Conservation (phyloP, 1,140 invertebrate genomes). For the Apolygus lucorum region DNA sequence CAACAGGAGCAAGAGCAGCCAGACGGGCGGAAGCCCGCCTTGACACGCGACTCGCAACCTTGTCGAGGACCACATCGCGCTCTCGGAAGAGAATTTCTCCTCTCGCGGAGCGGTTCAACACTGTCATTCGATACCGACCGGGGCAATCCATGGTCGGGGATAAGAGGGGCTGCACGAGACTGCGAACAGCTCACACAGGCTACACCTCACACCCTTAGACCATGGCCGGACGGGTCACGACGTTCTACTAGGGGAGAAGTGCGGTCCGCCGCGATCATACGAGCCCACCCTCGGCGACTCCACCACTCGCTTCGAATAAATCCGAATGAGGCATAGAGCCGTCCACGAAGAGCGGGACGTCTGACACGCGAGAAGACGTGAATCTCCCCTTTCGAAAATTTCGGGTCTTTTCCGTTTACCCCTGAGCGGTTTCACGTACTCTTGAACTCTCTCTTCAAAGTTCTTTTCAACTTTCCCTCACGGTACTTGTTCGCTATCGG, state of each 20-base stretch:
- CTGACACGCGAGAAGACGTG: conserved; percentile 17
- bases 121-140: conserved; percentile 26
- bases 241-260: conserved; percentile 34
- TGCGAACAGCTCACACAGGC: conserved; percentile 34
- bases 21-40: too few species aligned
- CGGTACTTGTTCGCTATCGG: conserved; percentile 86
- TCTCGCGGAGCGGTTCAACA: conserved; percentile 23
- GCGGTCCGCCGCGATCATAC: conserved; percentile 16
- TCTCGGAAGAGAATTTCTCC: conserved; percentile 9
- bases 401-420: conserved; percentile 50
- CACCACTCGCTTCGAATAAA: background rate
- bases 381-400: conserved; percentile 24
- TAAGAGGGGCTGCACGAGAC: conserved; percentile 26
- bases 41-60: conserved; percentile 34
- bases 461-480: conserved; percentile 85
- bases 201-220: conserved; percentile 34
- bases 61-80: conserved; percentile 23
- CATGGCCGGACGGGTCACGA: conserved; percentile 43
- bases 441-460: conserved; percentile 83
- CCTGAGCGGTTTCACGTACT: conserved; percentile 71
- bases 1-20: too few species aligned
- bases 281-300: conserved; percentile 11
- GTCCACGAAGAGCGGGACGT: conserved; percentile 36
- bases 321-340: conserved; percentile 18
- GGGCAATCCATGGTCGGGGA: background rate